These are phyloP conservation scores for Diceros bicornis DNA, from an alignment of 2,797 vertebrate species.

Conservation along the genomic window DNA sequence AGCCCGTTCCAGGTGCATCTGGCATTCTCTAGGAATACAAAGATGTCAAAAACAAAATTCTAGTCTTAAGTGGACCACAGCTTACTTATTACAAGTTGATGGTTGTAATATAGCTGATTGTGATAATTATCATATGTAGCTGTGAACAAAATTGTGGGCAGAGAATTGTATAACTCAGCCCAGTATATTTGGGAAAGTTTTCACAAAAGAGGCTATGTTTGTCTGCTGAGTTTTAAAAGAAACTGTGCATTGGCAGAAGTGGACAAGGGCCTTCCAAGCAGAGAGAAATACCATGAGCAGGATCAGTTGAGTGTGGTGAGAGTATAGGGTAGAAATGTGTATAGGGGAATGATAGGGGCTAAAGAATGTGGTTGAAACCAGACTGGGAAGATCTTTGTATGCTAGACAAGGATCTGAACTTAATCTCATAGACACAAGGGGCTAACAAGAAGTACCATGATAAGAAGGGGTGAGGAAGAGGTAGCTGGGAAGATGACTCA, in stretches of 20 bases:
- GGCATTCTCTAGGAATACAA: not conserved
- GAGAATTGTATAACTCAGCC: not conserved
- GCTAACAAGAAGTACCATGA: not conserved
- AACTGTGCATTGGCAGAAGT: not conserved
- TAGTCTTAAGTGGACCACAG: not conserved
- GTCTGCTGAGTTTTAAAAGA: slow-evolving; percentile 24
- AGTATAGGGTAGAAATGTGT: not conserved
- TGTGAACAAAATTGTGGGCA: not conserved
- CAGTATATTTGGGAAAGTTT: not conserved
- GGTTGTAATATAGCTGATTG: not conserved
- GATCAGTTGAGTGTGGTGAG: not conserved
- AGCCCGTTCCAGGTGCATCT: not conserved
- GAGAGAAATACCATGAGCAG: not conserved
- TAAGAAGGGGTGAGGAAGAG: not conserved
- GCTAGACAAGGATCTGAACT: not conserved
- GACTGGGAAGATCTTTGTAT: not conserved
- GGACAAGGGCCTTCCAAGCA: not conserved
- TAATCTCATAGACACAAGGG: not conserved
- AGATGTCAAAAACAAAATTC: not conserved
- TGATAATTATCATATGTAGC: not conserved
- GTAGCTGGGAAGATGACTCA: not conserved
- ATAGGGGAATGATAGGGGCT: not conserved
- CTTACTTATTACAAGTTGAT: slow-evolving; percentile 39
- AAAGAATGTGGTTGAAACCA: not conserved
- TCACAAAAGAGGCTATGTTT: slow-evolving; percentile 12